Conservation (phyloP, 1,140 invertebrate genomes). For the Palaemon carinicauda region DNA sequence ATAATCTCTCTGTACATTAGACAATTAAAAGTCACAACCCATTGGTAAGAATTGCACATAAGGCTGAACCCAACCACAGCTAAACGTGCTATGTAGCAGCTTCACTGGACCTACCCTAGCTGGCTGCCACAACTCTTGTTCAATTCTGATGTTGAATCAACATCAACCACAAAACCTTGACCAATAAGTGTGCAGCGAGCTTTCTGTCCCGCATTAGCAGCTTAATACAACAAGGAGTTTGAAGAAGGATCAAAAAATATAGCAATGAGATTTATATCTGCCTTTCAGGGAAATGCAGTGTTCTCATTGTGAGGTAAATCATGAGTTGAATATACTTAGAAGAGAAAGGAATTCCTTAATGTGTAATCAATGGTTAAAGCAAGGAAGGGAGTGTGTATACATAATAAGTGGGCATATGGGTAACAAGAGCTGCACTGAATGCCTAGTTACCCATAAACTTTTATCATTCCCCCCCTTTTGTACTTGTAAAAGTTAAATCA, state of each 20-base stretch:
- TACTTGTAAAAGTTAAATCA: conserved; percentile 55
- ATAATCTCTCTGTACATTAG: conserved; percentile 58
- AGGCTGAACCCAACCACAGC: conserved; percentile 48
- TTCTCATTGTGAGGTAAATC: conserved; percentile 54
- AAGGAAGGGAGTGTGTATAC: conserved; percentile 54
- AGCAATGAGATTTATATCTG: conserved; percentile 42
- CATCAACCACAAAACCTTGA: background rate
- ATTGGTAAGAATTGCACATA: conserved; percentile 57
- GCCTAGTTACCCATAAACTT: conserved; percentile 39
- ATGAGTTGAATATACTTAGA: conserved; percentile 52
- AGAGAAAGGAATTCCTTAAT: conserved; percentile 53
- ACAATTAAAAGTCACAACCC: conserved; percentile 55
- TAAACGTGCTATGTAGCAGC: conserved; percentile 30
- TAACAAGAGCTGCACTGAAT: conserved; percentile 41
- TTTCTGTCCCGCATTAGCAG: conserved; percentile 3
- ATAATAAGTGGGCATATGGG: conserved; percentile 52
- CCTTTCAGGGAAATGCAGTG: conserved; percentile 33
- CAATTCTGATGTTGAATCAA: conserved; percentile 3
- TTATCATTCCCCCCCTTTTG: conserved; percentile 53
- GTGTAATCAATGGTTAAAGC: conserved; percentile 55
- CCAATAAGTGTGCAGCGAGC: conserved; percentile 1
- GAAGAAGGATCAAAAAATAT: conserved; percentile 41
- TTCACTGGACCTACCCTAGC: conserved; percentile 40
- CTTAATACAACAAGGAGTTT: conserved; percentile 28
- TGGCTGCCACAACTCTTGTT: conserved; percentile 13